Conservation (phyloP, 2,113 vertebrate species). For the Chloropsis cyanopogon region DNA sequence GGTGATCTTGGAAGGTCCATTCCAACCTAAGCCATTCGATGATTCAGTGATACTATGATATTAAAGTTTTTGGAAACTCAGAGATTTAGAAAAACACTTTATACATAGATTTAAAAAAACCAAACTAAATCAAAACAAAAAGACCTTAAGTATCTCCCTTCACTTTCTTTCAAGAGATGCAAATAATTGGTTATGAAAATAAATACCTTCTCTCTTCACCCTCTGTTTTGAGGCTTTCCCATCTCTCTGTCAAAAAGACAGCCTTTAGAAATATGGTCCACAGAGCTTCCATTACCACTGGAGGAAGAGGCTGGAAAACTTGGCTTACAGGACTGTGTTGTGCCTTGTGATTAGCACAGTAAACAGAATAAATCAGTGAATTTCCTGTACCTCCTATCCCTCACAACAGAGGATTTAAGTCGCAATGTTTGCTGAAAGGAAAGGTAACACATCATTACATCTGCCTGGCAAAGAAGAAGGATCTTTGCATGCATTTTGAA, state of each 20-base stretch:
- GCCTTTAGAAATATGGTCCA: neutral
- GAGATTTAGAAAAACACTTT: neutral
- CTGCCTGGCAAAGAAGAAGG: neutral
- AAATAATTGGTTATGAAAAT: neutral
- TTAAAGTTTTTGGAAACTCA: neutral
- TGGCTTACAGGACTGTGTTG: neutral
- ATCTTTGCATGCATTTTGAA: neutral
- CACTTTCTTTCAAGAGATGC: neutral
- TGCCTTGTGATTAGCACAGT: neutral
- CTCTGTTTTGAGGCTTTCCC: neutral
- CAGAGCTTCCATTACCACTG: neutral
- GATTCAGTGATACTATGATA: neutral
- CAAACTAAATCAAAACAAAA: neutral
- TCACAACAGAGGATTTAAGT: neutral
- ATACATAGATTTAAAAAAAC: accelerated
- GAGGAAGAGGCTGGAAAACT: neutral
- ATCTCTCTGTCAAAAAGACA: neutral
- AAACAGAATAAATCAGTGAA: neutral
- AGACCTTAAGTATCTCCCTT: neutral
- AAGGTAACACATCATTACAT: neutral
- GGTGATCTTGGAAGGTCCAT: neutral
- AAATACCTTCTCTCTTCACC: neutral
- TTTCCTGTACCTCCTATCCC: neutral
- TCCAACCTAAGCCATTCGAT: neutral
- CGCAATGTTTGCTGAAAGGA: neutral